Evolutionary conservation across 1,140 invertebrate genomes (phyloP).

Genomic region (Fopius arisanus): DNA sequence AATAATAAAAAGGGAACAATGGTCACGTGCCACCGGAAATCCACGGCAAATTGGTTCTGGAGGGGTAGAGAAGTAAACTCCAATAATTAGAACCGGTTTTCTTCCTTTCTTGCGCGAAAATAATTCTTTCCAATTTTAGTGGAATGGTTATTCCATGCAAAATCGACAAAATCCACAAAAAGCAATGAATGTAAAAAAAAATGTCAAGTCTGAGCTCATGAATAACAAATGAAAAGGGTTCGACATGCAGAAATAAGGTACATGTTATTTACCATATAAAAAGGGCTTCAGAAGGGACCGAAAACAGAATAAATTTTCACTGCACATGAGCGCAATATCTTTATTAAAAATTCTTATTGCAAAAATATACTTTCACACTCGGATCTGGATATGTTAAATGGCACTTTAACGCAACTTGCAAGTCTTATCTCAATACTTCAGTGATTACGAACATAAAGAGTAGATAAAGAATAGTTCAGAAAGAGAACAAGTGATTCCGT

Average conservation of each 20-base stretch:
- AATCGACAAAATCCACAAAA: neutral
- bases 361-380: conserved; percentile 49
- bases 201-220: neutral
- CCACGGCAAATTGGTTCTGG: conserved; percentile 10
- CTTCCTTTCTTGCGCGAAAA: conserved; percentile 8
- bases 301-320: neutral
- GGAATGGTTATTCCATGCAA: neutral
- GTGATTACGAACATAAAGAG: neutral
- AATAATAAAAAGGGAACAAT: conserved; percentile 28
- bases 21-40: conserved; percentile 34
- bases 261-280: neutral
- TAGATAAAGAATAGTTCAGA: neutral
- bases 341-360: conserved; percentile 41
- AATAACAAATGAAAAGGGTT: neutral
- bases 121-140: conserved; percentile 22
- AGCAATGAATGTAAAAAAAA: neutral
- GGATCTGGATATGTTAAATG: conserved; percentile 38
- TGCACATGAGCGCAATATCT: conserved; percentile 16
- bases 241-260: conserved; percentile 1
- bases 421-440: neutral
- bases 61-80: neutral
- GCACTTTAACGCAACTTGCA: conserved; percentile 36
- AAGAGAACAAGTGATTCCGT: neutral
- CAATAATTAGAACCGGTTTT: conserved; percentile 33
- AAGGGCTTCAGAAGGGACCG: neutral